Base-by-base conservation (phyloP, 2,113 vertebrate species). In the Heliornis fulica region DNA sequence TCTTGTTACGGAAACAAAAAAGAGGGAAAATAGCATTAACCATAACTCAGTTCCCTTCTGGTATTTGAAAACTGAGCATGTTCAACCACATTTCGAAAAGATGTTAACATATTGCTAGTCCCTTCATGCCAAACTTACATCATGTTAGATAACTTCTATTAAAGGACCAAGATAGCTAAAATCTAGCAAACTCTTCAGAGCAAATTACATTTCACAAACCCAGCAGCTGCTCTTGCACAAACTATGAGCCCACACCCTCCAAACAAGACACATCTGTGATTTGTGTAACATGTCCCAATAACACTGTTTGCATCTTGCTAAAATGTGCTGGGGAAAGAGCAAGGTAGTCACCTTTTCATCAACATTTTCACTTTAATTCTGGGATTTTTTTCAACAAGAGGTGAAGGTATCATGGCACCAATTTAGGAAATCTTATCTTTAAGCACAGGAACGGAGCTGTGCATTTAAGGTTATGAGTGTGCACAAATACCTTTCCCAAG, bases 401-500 rank as follows among this genome's bases (percentile, higher is more conserved):
- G 16, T 21, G 36, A 45, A 57, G 38, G 6, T 7, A 25, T 31
- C 13, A 3, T 10, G 25, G 9, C 31, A 68, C 31, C 78, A 36
- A n/a, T 65, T 87, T 4, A 84, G 87, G 90, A 40, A 48, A 72
- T 60, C 13, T 29, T 64, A 46, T 31, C 81, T 13, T 31, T 5
- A 32, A 71, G 83, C 32, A 23, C 34, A 17, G 80, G 64, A 81
- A 48, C 0, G 0, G 59, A 69, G 59, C 40, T 18, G 45, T n/a
- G 61, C 2, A 1, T 1, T 32, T 60, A 61, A 86, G 78, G 69
- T 64, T 87, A 36, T 13, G 82, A 82, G 26, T 5, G 87, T 28
- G 65, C 74, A 57, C 16, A 45, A 74, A 96, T 94, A 53, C 53
- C 79, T 91, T 61, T 83, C 95, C 88, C 82, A 76, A 71, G 83